A percentile compares a stretch with the other conserved stretches of the same genome.
These are phyloP conservation scores for Chrysodeixis includens DNA, from an alignment of 2,888 invertebrate genomes.

Conservation along the genomic window DNA sequence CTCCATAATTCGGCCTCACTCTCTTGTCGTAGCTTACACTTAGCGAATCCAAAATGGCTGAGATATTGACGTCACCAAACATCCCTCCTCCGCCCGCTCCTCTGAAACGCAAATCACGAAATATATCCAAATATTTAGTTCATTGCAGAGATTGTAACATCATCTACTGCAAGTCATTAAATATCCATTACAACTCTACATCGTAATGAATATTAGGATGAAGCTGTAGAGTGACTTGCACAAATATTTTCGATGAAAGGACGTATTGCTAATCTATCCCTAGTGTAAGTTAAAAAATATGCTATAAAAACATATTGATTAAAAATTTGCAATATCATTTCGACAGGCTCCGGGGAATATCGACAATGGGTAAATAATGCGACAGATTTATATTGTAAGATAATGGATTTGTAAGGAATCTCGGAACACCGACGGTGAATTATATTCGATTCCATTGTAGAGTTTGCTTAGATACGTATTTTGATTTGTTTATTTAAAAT, in stretches of 20 bases:
- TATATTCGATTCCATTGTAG: no score
- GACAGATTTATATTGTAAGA: no score
- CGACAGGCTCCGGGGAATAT: no score
- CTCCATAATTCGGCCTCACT: slow-evolving; percentile 99
- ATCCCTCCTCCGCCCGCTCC: slow-evolving; percentile 93
- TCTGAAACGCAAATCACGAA: slow-evolving; percentile 71
- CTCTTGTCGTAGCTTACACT: slow-evolving; percentile 99
- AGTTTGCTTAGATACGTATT: no score
- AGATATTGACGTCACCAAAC: slow-evolving; percentile 97
- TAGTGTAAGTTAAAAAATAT: no score
- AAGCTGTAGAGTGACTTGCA: background rate
- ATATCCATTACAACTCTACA: slow-evolving; percentile 1
- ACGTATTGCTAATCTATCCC: background rate
- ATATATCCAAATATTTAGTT: slow-evolving; percentile 25
- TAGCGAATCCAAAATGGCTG: slow-evolving; percentile 97
- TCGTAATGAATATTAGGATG: background rate
- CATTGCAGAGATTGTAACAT: background rate
- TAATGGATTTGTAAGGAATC: no score
- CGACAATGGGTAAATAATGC: no score
- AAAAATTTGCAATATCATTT: background rate
- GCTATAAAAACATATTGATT: background rate
- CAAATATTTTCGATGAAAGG: background rate
- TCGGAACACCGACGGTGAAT: no score
- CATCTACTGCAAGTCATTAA: background rate
- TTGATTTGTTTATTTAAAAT: no score